Conservation (phyloP, 2,888 invertebrate genomes). For the Eulithis testata region DNA sequence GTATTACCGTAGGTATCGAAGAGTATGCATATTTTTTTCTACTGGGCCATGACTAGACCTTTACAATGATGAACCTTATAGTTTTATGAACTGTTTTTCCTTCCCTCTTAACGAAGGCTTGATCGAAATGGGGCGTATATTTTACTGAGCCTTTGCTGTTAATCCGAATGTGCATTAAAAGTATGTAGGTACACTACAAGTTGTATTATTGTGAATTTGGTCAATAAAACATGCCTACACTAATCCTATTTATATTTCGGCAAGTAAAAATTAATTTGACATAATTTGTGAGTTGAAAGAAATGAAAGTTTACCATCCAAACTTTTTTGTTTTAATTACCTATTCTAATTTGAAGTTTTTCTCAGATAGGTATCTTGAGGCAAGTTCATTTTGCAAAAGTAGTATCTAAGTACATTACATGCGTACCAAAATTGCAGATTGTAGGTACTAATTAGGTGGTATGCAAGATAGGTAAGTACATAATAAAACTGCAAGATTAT, state of each 20-base stretch:
- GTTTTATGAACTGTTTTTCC: background rate
- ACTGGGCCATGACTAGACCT: no score
- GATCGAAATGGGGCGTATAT: background rate
- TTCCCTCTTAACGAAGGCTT: slow-evolving; percentile 1
- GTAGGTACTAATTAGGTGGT: no score
- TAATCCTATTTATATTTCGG: slow-evolving; percentile 25
- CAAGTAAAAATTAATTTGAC: slow-evolving; percentile 33
- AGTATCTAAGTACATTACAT: no score
- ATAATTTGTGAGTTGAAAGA: slow-evolving; percentile 39
- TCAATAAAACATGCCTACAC: slow-evolving; percentile 11
- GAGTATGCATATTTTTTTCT: background rate
- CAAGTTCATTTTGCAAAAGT: no score
- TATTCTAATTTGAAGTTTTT: background rate
- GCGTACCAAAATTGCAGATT: no score
- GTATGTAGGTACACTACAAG: slow-evolving; percentile 12
- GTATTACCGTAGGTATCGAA: background rate
- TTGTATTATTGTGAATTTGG: slow-evolving; percentile 20
- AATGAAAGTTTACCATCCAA: slow-evolving; percentile 37
- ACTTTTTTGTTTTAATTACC: slow-evolving; percentile 25
- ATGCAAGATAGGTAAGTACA: no score
- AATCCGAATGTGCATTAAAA: slow-evolving; percentile 19
- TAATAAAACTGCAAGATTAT: no score
- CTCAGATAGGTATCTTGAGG: background rate
- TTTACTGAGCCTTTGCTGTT: slow-evolving; percentile 1
- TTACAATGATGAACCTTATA: no score